Base-by-base conservation (phyloP, 2,113 vertebrate species). In the Cygnus buccinator region DNA sequence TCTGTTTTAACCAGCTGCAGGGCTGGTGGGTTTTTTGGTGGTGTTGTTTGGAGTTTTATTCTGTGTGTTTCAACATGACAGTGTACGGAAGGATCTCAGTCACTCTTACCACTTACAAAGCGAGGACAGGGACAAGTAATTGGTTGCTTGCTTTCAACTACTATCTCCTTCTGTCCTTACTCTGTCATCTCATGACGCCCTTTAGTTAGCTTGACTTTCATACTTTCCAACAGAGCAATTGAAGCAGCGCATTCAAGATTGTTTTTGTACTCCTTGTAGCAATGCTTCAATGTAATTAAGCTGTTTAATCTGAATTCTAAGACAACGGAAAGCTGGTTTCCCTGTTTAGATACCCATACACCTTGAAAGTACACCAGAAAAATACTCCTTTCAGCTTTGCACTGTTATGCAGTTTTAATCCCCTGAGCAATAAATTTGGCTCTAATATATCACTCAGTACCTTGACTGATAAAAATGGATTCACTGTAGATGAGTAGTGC, bases 311-410 rank as follows among this genome's bases (percentile, higher is more conserved):
- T 59, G 84, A 90, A 43, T 52, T 86, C 85, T 55, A 63, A 44
- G 46, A 72, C 63, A 80, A 87, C 33, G 93, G 61, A 94, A 95
- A 89, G 58, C 77, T 84, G 57, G 1, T 94, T 59, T 85, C 46
- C 84, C 58, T 91, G 5, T 72, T 61, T 62, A 68, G 48, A 74
- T 58, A 82, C 66, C 74, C 22, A 68, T 23, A 65, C 44, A 48
- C 48, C 75, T 28, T n/a, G 54, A 76, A 93, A 85, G 50, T 66
- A 94, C 26, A 79, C 13, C 50, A 80, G 33, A 58, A 52, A 75
- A 90, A 71, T 55, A 66, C 33, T 85, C 33, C 44, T 87, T 84
- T 85, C 58, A 80, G 78, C 91, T 89, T 75, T 80, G 66, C 31
- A 31, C 18, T 33, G 4, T 72, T 84, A 73, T 3, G 13, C 39